Evolutionary conservation across 2,113 vertebrate genomes (phyloP), one percentile per base, ranked within the genome.

Genomic region (Calonectris borealis): DNA sequence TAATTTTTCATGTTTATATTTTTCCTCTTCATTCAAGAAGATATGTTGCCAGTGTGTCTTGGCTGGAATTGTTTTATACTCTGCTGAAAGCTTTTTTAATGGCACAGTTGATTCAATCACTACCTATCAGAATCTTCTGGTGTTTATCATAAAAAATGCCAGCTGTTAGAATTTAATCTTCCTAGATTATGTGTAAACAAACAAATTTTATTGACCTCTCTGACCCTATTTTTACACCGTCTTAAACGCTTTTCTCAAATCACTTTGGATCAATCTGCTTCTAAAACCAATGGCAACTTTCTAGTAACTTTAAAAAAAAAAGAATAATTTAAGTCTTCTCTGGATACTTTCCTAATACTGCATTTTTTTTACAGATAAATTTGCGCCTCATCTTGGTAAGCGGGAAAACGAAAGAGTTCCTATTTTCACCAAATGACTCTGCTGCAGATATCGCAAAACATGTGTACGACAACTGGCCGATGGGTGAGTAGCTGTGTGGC

Each of bases 401-500:
- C 5, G 99, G 99, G 52, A 99, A 99, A 97, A 99, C 99, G 38
- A 99, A 99, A 98, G 99, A 99, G 81, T 99, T 99, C 97, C 98
- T 99, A 29, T 99, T 99, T 97, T 99, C 99, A 73, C 99, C 99
- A 10, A 99, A 99, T 72, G 99, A 99, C 96, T 99, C 99, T 3
- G 99, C 99, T 61, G 99, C 99, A 80, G 99, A 99, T 98, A 99
- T 99, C 20, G 99, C 99, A 93, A 99, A 99, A 96, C 99, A 99
- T 6, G 99, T 99, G 73, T 99, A 99, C 90, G 99, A 99, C 98
- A 99, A 99, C 97, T 99, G 99, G 99, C 99, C 99, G 6, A 99
- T 99, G 99, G 99, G 99, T 99, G 95, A 99, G 99, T 98, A 84
- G 6, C 40, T 89, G 34, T 48, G 52, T 93, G 80, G 64, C 49